A percentile compares a stretch with the other conserved stretches of the same genome.
These are phyloP conservation scores for Scortum barcoo DNA, from an alignment of 2,113 vertebrate species.

Conservation along the genomic window DNA sequence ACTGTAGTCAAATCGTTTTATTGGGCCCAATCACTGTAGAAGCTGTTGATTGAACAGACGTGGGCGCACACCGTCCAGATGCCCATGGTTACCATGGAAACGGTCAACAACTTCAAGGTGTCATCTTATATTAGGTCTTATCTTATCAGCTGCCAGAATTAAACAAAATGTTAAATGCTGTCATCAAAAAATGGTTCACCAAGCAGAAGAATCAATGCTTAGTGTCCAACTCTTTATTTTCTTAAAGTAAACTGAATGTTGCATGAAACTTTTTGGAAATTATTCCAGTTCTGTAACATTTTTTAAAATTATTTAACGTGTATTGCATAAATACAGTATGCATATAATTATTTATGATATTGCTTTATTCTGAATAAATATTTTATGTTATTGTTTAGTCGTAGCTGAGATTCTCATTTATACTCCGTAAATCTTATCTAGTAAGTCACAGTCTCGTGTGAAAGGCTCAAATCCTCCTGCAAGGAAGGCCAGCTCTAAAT, in stretches of 20 bases:
- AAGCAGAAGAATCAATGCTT: neutral
- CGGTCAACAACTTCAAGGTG: neutral
- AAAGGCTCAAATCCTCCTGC: slow-evolving; percentile 69
- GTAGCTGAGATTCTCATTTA: slow-evolving; percentile 51
- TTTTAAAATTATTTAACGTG: neutral
- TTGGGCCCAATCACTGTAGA: neutral
- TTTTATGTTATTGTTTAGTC: slow-evolving; percentile 53
- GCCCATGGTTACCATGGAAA: neutral
- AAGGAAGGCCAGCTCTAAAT: slow-evolving; percentile 72
- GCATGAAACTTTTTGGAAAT: neutral
- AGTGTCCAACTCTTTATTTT: neutral
- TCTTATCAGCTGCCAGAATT: neutral
- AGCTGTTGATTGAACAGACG: neutral
- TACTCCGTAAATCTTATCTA: slow-evolving; percentile 69
- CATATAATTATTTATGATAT: neutral
- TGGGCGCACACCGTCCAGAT: neutral
- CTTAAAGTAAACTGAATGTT: no score
- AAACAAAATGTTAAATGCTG: neutral
- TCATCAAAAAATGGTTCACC: neutral
- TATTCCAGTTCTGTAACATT: neutral
- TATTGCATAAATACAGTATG: neutral
- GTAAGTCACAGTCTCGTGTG: slow-evolving; percentile 69
- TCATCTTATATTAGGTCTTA: neutral
- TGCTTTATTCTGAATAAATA: slow-evolving; percentile 4
- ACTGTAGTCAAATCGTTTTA: neutral